Base-by-base conservation (phyloP, 2,888 invertebrate genomes). In the Parapristionchus giblindavisi region DNA sequence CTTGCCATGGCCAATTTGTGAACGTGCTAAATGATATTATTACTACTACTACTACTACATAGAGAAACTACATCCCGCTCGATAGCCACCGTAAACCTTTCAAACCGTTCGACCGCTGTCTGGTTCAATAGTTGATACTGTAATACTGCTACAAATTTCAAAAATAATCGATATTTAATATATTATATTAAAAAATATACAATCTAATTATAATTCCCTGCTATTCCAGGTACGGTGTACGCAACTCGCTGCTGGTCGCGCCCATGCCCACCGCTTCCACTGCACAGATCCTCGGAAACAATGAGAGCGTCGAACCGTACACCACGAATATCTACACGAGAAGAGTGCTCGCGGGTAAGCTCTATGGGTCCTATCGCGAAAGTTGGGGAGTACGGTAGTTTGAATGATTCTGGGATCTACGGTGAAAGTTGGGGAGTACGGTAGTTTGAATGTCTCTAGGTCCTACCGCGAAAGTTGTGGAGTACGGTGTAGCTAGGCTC, bases 201-300 rank as follows among this genome's bases (percentile, higher is more conserved):
- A 34, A 27, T 75, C 17, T 17, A 54, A 29, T n/a, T 36, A n/a
- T n/a, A n/a, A n/a, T n/a, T n/a, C n/a, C n/a, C n/a, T n/a, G n/a
- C 27, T 14, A 52, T 21, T 38, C 58, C 78, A 90, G 89, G 77
- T 92, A 94, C 89, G 99, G 99, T 14, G 90, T 98, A 0, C 91
- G 98, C 76, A 99, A 99, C 90, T 96, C 96, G 2, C 90, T 96
- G 40, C 90, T 99, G 29, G 84, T 98, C 79, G 96, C 98, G 0
- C 97, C 97, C 0, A 98, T 99, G 98, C 98, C 98, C 0, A 99
- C 98, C 4, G 97, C 98, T 11, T 96, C 97, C 0, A 98, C 98
- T 0, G 98, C 99, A 2, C 98, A 99, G 90, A 99, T 99, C 87
- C 92, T 99, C 60, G 99, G 99, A 27, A 99, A 99, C 88, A 99